Conservation (phyloP, 2,888 invertebrate species). For the Globia sparganii region DNA sequence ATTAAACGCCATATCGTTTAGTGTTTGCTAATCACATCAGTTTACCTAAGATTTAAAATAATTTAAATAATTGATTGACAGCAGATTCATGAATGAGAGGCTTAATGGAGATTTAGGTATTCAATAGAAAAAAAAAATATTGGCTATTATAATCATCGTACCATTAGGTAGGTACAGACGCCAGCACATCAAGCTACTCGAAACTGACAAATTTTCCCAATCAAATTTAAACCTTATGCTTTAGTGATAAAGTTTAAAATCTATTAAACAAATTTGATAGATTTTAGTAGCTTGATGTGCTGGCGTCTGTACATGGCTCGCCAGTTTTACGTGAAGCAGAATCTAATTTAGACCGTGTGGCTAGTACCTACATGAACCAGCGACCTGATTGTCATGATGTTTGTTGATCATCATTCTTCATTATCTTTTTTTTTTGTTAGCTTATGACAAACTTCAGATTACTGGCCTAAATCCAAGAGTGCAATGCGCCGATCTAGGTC, state of each 20-base stretch:
- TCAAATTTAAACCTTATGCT: no score
- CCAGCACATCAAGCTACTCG: no score
- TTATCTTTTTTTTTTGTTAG: constrained; percentile 52
- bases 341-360: constrained; percentile 30
- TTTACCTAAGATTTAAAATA: not conserved
- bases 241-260: no score
- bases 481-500: not conserved
- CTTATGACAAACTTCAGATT: constrained; percentile 23
- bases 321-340: constrained; percentile 5
- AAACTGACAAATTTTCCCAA: no score
- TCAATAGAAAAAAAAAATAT: constrained; percentile 19
- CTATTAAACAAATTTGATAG: no score
- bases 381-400: constrained; percentile 44
- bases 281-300: no score
- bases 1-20: not conserved
- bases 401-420: constrained; percentile 36
- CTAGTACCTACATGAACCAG: constrained; percentile 18
- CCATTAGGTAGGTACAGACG: no score
- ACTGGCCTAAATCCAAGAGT: constrained; percentile 18
- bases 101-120: not conserved
- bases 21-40: not conserved
- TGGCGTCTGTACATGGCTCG: constrained; percentile 31
- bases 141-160: not conserved
- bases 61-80: not conserved
- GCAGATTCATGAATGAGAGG: not conserved